Evolutionary conservation across 2,888 invertebrate species (phyloP).

Genomic region (Papilio demoleus): DNA sequence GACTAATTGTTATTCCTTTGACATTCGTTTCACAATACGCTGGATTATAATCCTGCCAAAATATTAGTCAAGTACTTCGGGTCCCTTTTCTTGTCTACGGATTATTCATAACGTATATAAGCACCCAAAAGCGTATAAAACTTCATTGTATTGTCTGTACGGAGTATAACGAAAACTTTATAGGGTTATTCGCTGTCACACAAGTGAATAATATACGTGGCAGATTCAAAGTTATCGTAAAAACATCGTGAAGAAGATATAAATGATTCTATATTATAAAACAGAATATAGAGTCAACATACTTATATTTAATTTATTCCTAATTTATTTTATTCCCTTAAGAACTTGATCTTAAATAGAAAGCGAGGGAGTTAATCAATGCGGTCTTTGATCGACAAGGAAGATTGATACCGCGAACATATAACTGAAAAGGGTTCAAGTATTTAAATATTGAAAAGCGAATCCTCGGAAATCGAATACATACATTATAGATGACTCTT

Average conservation of each 20-base stretch:
- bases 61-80: conserved; percentile 23
- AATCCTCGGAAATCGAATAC: conserved; percentile 30
- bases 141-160: conserved; percentile 22
- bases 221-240: conserved; percentile 15
- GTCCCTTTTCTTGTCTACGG: conserved; percentile 26
- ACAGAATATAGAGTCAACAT: neutral
- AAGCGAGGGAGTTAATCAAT: conserved; percentile 20
- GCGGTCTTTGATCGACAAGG: conserved; percentile 30
- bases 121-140: conserved; percentile 29
- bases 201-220: conserved; percentile 18
- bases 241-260: conserved; percentile 22
- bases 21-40: conserved; percentile 13
- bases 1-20: conserved; percentile 30
- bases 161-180: conserved; percentile 24
- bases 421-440: conserved; percentile 37
- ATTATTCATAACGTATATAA: conserved; percentile 31
- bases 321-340: conserved; percentile 19
- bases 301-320: neutral
- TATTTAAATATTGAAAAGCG: conserved; percentile 38
- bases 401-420: conserved; percentile 35
- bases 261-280: conserved; percentile 4
- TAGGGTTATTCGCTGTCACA: conserved; percentile 27
- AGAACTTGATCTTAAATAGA: neutral
- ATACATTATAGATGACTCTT: conserved; percentile 37
- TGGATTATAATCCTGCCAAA: conserved; percentile 21